phyloP scores from a whole-genome alignment of 2,888 invertebrate species.

The Heliconius cydno region DNA sequence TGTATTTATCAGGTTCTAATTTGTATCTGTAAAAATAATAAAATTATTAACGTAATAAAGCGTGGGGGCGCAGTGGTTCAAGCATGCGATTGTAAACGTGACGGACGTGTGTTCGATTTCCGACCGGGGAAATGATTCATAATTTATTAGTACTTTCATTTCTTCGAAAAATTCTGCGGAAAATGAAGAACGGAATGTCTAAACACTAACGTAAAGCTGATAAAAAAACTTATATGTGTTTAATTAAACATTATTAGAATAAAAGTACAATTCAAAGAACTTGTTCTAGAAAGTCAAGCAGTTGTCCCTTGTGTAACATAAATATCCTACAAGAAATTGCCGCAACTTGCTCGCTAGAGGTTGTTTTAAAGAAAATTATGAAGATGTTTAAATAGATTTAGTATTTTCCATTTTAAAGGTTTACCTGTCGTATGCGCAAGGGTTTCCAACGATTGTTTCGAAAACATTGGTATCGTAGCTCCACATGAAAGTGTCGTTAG shows the following conservation, averaged over 20 bases:
- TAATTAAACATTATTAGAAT: background rate
- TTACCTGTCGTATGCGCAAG: conserved; percentile 82
- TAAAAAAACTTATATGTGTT: no score
- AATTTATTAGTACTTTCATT: background rate
- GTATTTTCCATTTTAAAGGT: background rate
- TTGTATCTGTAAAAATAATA: conserved; percentile 73
- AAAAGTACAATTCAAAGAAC: conserved; percentile 28
- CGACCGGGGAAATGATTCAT: background rate
- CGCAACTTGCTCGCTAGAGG: conserved; percentile 19
- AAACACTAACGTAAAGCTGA: no score
- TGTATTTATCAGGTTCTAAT: conserved; percentile 75
- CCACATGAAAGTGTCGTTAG: conserved; percentile 78
- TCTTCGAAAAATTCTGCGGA: background rate
- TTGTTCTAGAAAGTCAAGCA: conserved; percentile 5
- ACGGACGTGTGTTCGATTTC: background rate
- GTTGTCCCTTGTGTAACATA: background rate
- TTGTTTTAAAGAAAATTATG: conserved; percentile 33
- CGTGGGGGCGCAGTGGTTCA: background rate
- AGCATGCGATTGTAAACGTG: background rate
- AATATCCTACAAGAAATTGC: background rate
- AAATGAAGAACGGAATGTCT: no score
- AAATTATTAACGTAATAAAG: conserved; percentile 1
- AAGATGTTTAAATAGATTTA: conserved; percentile 25
- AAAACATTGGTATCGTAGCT: conserved; percentile 75
- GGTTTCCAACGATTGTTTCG: conserved; percentile 82